phyloP scores from a whole-genome alignment of 2,888 invertebrate genomes.

The Eretmocerus hayati region DNA sequence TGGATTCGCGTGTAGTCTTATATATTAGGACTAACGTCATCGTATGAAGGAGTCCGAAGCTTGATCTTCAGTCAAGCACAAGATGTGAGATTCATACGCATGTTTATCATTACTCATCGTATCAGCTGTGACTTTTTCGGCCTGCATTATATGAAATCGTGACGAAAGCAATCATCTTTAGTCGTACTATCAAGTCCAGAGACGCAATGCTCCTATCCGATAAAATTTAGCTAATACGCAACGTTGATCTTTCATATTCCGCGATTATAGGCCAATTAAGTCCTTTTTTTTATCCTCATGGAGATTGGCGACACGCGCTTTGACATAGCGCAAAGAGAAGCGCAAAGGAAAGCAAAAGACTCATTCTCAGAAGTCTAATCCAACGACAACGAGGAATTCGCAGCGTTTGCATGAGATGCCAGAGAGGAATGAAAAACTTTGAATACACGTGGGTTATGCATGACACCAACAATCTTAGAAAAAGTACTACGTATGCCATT shows the following conservation, averaged over 20 bases:
- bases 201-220: background rate
- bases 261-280: conserved; percentile 8
- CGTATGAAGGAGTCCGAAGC: no score
- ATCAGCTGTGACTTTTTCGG: no score
- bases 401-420: background rate
- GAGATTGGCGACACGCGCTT: background rate
- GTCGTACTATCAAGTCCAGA: background rate
- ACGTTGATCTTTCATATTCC: background rate
- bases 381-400: background rate
- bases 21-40: no score
- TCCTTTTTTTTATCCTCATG: background rate
- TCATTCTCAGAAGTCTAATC: background rate
- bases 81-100: no score
- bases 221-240: background rate
- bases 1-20: no score
- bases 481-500: no score
- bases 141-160: background rate
- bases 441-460: background rate
- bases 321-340: background rate
- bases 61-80: no score
- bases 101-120: no score
- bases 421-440: background rate
- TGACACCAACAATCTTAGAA: no score
- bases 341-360: background rate
- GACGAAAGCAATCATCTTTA: background rate